Evolutionary conservation across 2,888 invertebrate species (phyloP).

Genomic region (Chaetogeoica ovagalla): DNA sequence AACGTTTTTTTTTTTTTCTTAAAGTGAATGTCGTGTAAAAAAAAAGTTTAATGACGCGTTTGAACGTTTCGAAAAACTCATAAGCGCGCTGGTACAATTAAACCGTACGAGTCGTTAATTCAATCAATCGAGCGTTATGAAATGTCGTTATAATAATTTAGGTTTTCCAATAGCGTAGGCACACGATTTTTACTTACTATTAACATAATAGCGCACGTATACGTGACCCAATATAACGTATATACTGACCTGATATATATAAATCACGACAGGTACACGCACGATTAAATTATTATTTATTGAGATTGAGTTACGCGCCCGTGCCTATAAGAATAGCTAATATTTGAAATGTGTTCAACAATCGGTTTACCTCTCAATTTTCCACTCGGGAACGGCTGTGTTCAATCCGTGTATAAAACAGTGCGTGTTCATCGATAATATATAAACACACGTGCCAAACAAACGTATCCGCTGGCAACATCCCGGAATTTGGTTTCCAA

Average conservation of each 20-base stretch:
- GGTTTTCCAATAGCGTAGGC: neutral
- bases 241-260: too few relatives aligned
- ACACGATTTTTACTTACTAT: neutral
- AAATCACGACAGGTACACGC: too few relatives aligned
- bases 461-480: neutral
- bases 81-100: neutral
- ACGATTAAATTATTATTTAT: neutral
- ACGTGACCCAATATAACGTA: too few relatives aligned
- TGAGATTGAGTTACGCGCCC: too few relatives aligned
- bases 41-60: neutral
- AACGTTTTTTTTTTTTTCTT: too few relatives aligned
- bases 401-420: slow-evolving; percentile 16
- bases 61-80: neutral
- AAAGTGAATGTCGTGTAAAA: too few relatives aligned
- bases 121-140: too few relatives aligned
- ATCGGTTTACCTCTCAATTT: slow-evolving; percentile 45
- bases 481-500: slow-evolving; percentile 33
- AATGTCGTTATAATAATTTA: neutral
- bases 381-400: slow-evolving; percentile 29
- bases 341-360: slow-evolving; percentile 23
- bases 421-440: slow-evolving; percentile 40
- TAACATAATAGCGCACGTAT: too few relatives aligned
- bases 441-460: neutral
- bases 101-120: too few relatives aligned
- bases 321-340: neutral